A percentile compares a stretch with the other conserved stretches of the same genome.
Conservation (phyloP, 2,113 vertebrate species). For the Pollimyrus isidori region DNA sequence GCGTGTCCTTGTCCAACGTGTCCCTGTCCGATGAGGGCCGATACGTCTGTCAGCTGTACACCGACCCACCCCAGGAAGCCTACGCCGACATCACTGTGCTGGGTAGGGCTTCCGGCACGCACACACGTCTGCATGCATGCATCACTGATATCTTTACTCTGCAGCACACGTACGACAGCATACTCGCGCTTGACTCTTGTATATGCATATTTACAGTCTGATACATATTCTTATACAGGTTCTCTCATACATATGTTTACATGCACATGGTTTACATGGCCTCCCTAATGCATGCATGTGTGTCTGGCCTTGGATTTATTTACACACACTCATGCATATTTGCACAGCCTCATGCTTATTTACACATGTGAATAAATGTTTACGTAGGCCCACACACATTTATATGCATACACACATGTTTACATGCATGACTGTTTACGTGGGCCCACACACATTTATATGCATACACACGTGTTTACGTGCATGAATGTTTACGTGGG, state of each 20-base stretch:
- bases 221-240: background rate
- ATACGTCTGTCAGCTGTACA: constrained; percentile 98
- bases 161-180: background rate
- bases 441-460: background rate
- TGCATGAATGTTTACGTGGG: background rate
- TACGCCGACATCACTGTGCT: constrained; percentile 92
- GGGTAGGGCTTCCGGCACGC: constrained; percentile 58
- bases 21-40: constrained; percentile 90
- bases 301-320: background rate
- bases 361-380: background rate
- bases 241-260: constrained; percentile 1
- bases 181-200: background rate
- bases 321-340: constrained; percentile 11
- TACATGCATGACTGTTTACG: background rate
- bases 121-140: background rate
- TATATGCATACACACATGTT: background rate
- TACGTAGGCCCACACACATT: background rate
- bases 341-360: background rate
- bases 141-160: background rate
- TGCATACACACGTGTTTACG: background rate
- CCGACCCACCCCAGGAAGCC: constrained; percentile 92
- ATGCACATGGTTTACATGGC: background rate
- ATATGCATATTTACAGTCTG: constrained; percentile 18
- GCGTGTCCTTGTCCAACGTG: constrained; percentile 95
- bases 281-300: background rate